Evolutionary conservation across 2,888 invertebrate genomes (phyloP).

Genomic region (Sminthurinus aureus): DNA sequence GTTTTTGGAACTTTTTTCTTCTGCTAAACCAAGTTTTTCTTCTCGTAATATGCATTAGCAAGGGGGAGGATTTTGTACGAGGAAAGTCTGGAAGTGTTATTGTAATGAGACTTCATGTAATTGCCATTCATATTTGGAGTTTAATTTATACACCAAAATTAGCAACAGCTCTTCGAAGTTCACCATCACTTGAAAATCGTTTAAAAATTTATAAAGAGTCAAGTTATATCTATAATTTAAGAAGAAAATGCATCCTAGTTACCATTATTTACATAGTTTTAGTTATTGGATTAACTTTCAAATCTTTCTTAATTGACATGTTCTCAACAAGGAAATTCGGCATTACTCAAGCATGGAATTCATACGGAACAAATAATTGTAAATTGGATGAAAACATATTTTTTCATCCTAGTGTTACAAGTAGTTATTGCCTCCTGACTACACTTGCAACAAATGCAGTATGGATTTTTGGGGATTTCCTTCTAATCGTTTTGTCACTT

Average conservation of each 20-base stretch:
- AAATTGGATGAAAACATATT: slow-evolving; percentile 43
- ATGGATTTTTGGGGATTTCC: slow-evolving; percentile 55
- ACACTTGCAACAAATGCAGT: slow-evolving; percentile 50
- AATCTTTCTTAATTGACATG: slow-evolving; percentile 46
- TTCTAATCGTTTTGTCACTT: slow-evolving; percentile 50
- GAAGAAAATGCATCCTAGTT: slow-evolving; percentile 51
- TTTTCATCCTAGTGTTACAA: slow-evolving; percentile 49
- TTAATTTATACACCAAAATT: slow-evolving; percentile 48
- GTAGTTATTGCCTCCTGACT: slow-evolving; percentile 51
- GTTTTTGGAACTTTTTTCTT: slow-evolving; percentile 48
- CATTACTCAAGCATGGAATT: slow-evolving; percentile 47
- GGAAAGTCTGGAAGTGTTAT: slow-evolving; percentile 50
- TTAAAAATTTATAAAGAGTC: slow-evolving; percentile 52
- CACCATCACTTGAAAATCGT: slow-evolving; percentile 52
- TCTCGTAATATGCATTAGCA: slow-evolving; percentile 37
- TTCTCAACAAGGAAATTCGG: slow-evolving; percentile 6
- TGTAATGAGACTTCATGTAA: slow-evolving; percentile 54
- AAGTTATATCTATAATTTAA: slow-evolving; percentile 42
- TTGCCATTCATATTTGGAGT: slow-evolving; percentile 54
- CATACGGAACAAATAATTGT: slow-evolving; percentile 46
- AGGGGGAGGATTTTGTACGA: slow-evolving; percentile 54
- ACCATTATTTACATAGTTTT: slow-evolving; percentile 50
- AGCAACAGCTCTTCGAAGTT: slow-evolving; percentile 44
- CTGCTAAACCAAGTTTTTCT: slow-evolving; percentile 53
- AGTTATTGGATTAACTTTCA: slow-evolving; percentile 46